These are phyloP conservation scores for Hydractinia symbiolongicarpus DNA, from an alignment of 30 jellyfish, hydroid and myxozoan species.

Conservation along the genomic window DNA sequence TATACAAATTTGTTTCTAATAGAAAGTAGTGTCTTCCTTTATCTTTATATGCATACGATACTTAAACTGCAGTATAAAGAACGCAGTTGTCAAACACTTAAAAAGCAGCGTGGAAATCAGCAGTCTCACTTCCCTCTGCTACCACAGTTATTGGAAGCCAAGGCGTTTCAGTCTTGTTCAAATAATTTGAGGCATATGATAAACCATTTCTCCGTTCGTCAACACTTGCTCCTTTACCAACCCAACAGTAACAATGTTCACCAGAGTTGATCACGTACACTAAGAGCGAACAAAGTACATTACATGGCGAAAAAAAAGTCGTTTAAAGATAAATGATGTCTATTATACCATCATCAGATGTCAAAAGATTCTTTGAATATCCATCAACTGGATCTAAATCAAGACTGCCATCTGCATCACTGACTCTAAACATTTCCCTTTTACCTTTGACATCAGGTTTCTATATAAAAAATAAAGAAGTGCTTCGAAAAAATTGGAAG, in stretches of 20 bases:
- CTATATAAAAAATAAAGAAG: background rate
- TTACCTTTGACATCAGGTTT: constrained; percentile 29
- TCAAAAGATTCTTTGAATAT: constrained; percentile 34
- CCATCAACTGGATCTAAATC: constrained; percentile 57
- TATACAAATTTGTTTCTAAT: too few species aligned
- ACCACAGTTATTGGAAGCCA: constrained; percentile 79
- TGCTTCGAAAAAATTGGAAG: background rate
- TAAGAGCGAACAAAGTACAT: constrained; percentile 6
- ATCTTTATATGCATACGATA: too few species aligned
- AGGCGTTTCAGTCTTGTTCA: constrained; percentile 76
- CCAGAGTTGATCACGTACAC: constrained; percentile 88
- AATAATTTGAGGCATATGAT: constrained; percentile 76
- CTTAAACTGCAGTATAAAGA: too few species aligned
- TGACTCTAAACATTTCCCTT: constrained; percentile 45
- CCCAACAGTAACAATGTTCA: constrained; percentile 93
- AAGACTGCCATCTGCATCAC: constrained; percentile 87
- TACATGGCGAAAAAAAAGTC: background rate
- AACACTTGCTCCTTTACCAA: constrained; percentile 87
- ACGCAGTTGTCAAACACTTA: background rate
- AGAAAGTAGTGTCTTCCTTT: too few species aligned
- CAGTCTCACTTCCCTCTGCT: constrained; percentile 73
- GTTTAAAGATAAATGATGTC: too few species aligned
- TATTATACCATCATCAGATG: constrained; percentile 66
- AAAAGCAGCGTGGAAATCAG: constrained; percentile 29
- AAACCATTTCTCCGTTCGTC: constrained; percentile 89